phyloP scores from a whole-genome alignment of 2,113 vertebrate species.

The Pygathrix nemaeus region DNA sequence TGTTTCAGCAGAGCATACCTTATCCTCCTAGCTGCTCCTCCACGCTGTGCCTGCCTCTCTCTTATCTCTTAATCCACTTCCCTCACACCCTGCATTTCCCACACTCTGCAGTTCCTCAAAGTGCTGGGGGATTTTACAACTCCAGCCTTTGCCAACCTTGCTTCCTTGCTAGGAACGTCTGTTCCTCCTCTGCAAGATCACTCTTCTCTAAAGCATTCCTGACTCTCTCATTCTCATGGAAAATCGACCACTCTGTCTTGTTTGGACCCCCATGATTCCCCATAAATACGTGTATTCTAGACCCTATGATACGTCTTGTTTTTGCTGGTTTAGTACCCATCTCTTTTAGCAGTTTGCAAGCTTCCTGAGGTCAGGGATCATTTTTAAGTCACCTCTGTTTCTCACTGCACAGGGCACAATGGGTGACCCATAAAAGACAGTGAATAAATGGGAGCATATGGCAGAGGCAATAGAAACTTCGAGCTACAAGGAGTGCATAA shows the following conservation, averaged over 20 bases:
- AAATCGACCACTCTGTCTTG: neutral
- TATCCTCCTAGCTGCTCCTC: neutral
- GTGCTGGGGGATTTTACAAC: rapidly evolving
- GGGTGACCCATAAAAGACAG: neutral
- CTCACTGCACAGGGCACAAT: neutral
- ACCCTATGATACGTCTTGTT: neutral
- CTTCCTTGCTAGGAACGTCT: neutral
- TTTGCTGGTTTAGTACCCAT: neutral
- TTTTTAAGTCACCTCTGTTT: neutral
- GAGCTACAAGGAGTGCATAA: neutral
- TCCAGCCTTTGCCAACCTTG: neutral
- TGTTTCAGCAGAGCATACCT: neutral
- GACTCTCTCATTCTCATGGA: neutral
- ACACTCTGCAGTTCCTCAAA: no score
- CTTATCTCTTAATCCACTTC: neutral
- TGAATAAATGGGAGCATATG: neutral
- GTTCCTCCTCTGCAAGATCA: neutral
- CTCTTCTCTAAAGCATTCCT: neutral
- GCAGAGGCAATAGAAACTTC: neutral
- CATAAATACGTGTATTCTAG: neutral
- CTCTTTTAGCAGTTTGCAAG: neutral
- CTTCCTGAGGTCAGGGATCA: neutral
- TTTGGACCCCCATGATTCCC: no score
- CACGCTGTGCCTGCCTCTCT: neutral
- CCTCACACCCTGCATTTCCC: rapidly evolving